phyloP scores from a whole-genome alignment of 2,888 invertebrate genomes.

The Coleophora flavipennella region DNA sequence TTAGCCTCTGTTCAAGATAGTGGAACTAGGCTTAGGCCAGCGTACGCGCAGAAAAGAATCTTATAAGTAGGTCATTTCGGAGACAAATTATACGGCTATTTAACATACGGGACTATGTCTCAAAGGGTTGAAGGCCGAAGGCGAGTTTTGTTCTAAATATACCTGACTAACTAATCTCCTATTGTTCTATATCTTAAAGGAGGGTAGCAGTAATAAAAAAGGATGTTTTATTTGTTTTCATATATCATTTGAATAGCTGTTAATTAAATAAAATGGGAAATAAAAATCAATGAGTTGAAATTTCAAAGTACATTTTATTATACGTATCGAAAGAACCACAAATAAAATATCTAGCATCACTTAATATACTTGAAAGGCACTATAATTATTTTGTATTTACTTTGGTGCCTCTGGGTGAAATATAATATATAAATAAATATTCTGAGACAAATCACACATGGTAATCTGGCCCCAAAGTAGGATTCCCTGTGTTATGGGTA shows the following conservation, averaged over 20 bases:
- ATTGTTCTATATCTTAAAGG: constrained; percentile 20
- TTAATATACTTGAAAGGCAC: constrained; percentile 53
- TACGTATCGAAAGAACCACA: constrained; percentile 22
- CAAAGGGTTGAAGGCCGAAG: constrained; percentile 29
- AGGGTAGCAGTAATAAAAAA: background rate
- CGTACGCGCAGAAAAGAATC: constrained; percentile 28
- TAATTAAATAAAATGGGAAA: too few relatives aligned
- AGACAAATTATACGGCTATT: constrained; percentile 42
- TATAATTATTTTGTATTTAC: constrained; percentile 34
- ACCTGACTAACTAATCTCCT: constrained; percentile 19
- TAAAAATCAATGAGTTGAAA: too few relatives aligned
- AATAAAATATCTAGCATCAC: constrained; percentile 56
- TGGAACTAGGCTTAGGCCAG: constrained; percentile 25
- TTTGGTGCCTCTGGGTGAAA: constrained; percentile 34
- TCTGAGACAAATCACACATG: too few relatives aligned
- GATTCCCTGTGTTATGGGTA: too few relatives aligned
- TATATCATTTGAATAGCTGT: background rate
- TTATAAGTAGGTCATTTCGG: constrained; percentile 53
- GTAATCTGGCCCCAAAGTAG: too few relatives aligned
- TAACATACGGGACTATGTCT: constrained; percentile 49
- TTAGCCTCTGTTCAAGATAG: constrained; percentile 7
- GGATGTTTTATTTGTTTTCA: background rate
- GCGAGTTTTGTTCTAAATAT: constrained; percentile 34
- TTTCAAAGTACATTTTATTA: constrained; percentile 23
- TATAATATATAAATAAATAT: too few relatives aligned